These are phyloP conservation scores for Macquaria ambigua DNA, from an alignment of 2,113 vertebrate genomes.

Conservation along the genomic window DNA sequence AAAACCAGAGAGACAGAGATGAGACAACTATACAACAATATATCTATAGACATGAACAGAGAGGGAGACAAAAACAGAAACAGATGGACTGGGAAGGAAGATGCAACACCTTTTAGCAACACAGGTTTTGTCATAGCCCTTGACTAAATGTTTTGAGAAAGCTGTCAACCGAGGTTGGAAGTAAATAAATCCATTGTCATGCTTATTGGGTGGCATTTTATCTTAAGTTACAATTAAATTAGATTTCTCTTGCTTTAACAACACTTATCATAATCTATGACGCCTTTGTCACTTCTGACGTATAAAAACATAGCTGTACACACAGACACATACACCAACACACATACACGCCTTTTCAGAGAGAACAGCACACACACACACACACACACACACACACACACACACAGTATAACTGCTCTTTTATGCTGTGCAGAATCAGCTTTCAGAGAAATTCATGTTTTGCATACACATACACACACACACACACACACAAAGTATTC, in stretches of 20 bases:
- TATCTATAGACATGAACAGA: neutral
- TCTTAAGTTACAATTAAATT: no score
- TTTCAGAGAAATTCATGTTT: neutral
- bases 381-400: neutral
- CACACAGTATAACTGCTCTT: neutral
- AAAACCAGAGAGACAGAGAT: slow-evolving; percentile 13
- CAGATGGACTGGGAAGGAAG: slow-evolving; percentile 4
- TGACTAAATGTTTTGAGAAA: slow-evolving; percentile 3
- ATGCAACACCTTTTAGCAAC: neutral
- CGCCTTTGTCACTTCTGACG: no score
- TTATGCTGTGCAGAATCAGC: neutral
- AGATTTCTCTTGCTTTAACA: no score
- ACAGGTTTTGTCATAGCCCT: neutral
- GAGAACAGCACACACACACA: neutral
- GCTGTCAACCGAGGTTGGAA: neutral
- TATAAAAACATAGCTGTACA: neutral
- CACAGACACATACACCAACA: neutral
- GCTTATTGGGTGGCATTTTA: neutral
- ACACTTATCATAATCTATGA: no score
- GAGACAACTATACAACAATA: slow-evolving; percentile 15
- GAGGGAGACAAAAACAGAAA: slow-evolving; percentile 29
- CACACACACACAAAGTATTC: neutral
- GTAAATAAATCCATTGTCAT: neutral
- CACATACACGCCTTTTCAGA: neutral
- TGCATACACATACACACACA: neutral